These are phyloP conservation scores for Pontoporia blainvillei DNA, from an alignment of 2,113 vertebrate species.

Conservation along the genomic window DNA sequence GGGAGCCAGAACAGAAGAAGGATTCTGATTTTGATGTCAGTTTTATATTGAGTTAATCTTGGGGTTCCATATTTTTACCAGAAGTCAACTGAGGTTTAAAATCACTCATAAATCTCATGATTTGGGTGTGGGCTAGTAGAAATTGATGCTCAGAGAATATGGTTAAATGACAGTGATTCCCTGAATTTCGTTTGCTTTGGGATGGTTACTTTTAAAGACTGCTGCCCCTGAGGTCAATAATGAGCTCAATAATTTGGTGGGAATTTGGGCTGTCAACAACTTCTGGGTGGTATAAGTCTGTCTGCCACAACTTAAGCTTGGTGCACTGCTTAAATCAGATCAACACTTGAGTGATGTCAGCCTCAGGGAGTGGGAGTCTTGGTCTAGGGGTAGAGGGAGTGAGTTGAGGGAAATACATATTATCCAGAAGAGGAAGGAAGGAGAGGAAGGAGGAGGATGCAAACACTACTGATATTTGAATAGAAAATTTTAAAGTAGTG, in stretches of 20 bases:
- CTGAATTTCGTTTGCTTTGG: not conserved
- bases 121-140: not conserved
- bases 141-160: not conserved
- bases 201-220: not conserved
- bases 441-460: not conserved
- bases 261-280: not conserved
- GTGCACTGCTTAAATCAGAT: not conserved
- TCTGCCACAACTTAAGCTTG: not conserved
- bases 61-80: not conserved
- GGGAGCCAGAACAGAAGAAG: not conserved
- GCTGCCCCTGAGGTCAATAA: not conserved
- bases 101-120: not conserved
- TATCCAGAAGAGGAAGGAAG: conserved; percentile 37
- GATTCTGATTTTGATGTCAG: not conserved
- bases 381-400: not conserved
- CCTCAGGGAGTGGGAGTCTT: not conserved
- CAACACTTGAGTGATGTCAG: not conserved
- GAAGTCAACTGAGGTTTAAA: not conserved
- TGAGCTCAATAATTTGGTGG: not conserved
- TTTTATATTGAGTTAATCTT: not conserved
- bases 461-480: not conserved
- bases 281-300: not conserved
- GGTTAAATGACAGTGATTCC: not conserved
- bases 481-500: conserved; percentile 13
- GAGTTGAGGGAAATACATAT: not conserved